Evolutionary conservation across 2,797 vertebrate species (phyloP), one percentile per base, ranked within the genome.

Genomic region (Odontamblyopus rebecca): DNA sequence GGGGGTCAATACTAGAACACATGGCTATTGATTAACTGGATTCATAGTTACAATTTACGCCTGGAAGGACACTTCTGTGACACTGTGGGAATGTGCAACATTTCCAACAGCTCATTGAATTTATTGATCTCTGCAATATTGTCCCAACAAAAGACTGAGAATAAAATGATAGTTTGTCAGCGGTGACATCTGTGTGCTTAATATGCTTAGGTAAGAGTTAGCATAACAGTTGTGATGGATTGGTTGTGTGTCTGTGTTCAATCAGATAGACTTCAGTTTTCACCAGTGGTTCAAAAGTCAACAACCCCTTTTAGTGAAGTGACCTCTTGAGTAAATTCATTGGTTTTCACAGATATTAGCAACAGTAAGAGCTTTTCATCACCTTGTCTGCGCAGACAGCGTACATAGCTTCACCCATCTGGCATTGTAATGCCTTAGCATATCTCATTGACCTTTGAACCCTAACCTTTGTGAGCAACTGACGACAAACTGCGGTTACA

Each of bases 381-480:
- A 67, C 5, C 19, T 44, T 11, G 15, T 48, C 18, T 56, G 5
- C 2, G 2, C 44, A 38, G 38, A 74, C 54, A 44, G 68, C 13
- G 5, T 35, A 72, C 48, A 48, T 64, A 27, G 6, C 32, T 29
- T 59, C 59, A 54, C 67, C 70, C 71, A 75, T 77, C 71, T 26
- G 60, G 32, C 18, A 19, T 41, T 68, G 30, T 54, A 51, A 18
- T 6, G 68, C 69, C 80, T 80, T 71, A 68, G 13, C 62, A 30
- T 23, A 38, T 53, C 56, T 75, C 30, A 65, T 48, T 73, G 71
- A 84, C 73, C 75, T 83, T 75, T 87, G 13, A 83, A 69, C 78
- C 76, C 71, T 74, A 72, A 79, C 75, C 82, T 79, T 68, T 73
- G 26, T 73, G 13, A 30, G 30, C 59, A 67, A 76, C 61, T 15